These are phyloP conservation scores for Hymenochirus boettgeri DNA, from an alignment of 2,113 vertebrate species.

Conservation along the genomic window DNA sequence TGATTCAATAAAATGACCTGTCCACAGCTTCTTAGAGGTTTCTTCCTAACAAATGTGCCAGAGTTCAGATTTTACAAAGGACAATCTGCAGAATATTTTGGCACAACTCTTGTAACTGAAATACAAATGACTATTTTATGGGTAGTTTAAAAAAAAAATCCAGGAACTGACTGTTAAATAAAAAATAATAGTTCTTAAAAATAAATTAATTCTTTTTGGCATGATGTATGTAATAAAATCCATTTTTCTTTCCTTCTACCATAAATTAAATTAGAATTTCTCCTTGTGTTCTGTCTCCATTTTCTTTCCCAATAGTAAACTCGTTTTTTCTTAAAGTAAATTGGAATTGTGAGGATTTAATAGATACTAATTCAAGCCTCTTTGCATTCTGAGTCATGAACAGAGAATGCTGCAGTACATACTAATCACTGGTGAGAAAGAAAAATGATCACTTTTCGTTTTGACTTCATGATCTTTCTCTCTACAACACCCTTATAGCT, in stretches of 20 bases:
- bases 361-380: constrained; percentile 28
- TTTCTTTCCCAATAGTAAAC: constrained; percentile 8
- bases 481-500: constrained; percentile 32
- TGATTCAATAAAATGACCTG: too few species aligned
- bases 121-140: too few species aligned
- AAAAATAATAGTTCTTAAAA: not conserved
- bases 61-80: too few species aligned
- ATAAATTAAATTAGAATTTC: constrained; percentile 17
- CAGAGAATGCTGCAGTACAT: constrained; percentile 30
- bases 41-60: too few species aligned
- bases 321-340: constrained; percentile 15
- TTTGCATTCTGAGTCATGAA: constrained; percentile 24
- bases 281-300: not conserved
- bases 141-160: too few species aligned
- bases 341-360: constrained; percentile 13
- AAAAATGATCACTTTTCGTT: constrained; percentile 35
- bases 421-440: constrained; percentile 37
- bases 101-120: too few species aligned
- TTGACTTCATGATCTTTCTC: constrained; percentile 26
- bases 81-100: too few species aligned
- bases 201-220: constrained; percentile 25
- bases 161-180: not conserved
- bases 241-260: constrained; percentile 13
- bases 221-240: constrained; percentile 8
- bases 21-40: too few species aligned